phyloP scores from a whole-genome alignment of 2,888 invertebrate species.

The Drosophila histrio region DNA sequence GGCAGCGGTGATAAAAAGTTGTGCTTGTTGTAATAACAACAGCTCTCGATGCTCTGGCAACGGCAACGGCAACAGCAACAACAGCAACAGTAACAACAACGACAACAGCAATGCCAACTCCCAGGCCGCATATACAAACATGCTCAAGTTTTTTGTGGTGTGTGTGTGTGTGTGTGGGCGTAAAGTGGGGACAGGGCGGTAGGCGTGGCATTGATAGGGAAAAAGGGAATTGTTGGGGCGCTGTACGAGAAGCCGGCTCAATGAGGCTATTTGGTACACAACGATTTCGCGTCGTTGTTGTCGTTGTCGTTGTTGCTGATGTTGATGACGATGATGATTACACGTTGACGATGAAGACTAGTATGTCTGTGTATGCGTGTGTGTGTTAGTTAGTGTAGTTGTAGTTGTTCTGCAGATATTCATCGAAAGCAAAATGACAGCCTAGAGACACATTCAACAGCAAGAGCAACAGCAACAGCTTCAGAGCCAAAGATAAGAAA shows the following conservation, averaged over 20 bases:
- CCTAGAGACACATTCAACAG: constrained; percentile 83
- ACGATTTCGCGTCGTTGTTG: constrained; percentile 68
- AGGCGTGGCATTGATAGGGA: constrained; percentile 48
- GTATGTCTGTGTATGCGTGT: constrained; percentile 15
- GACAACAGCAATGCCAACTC: constrained; percentile 45
- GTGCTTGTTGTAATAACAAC: constrained; percentile 76
- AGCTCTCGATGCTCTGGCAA: constrained; percentile 60
- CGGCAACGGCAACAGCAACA: constrained; percentile 37
- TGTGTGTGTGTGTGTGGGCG: constrained; percentile 5
- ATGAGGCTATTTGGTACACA: constrained; percentile 82
- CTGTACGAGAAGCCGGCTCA: constrained; percentile 55
- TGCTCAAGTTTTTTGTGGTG: constrained; percentile 38
- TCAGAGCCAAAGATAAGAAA: constrained; percentile 70
- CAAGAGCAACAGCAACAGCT: constrained; percentile 61
- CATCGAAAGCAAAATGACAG: constrained; percentile 84
- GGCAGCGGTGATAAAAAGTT: constrained; percentile 77
- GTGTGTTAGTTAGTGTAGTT: constrained; percentile 16
- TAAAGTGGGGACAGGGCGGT: background rate
- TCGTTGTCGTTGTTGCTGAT: constrained; percentile 42
- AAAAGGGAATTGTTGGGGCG: constrained; percentile 27
- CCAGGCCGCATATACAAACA: constrained; percentile 51
- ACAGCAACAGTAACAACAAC: constrained; percentile 2
- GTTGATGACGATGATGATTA: constrained; percentile 73
- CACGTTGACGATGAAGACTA: constrained; percentile 71
- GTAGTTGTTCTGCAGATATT: constrained; percentile 69